These are phyloP conservation scores for Cherax quadricarinatus DNA, from an alignment of 1,140 invertebrate genomes.

Conservation along the genomic window DNA sequence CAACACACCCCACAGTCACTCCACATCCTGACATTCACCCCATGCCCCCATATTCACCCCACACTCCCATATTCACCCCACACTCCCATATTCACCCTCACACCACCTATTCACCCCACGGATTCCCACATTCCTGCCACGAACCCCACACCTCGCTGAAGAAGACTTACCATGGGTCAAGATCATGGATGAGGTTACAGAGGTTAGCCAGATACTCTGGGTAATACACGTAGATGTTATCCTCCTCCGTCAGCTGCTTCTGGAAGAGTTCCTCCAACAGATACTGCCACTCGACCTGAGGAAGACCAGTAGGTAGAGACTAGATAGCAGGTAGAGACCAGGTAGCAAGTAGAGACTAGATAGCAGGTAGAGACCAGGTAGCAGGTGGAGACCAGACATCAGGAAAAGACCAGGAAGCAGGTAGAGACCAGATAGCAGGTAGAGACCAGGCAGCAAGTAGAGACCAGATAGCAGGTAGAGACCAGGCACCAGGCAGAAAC, in stretches of 20 bases:
- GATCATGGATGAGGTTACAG: neutral
- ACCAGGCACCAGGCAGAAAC: no score
- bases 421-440: no score
- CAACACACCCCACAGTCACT: neutral
- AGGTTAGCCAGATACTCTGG: constrained; percentile 26
- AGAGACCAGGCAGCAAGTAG: no score
- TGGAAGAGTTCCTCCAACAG: constrained; percentile 33
- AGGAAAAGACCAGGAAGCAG: no score
- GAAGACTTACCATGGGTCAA: constrained; percentile 28
- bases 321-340: no score
- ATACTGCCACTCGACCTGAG: constrained; percentile 46
- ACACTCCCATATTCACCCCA: neutral
- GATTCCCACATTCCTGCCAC: neutral
- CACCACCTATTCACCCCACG: no score
- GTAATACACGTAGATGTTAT: constrained; percentile 42
- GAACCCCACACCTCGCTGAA: neutral
- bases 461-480: no score
- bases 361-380: no score
- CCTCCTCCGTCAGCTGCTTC: constrained; percentile 24
- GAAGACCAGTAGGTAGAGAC: no score
- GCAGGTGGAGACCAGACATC: no score
- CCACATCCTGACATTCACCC: no score
- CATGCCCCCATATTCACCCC: neutral
- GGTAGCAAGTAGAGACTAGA: no score
- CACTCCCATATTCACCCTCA: neutral